phyloP scores from a whole-genome alignment of 2,797 vertebrate genomes.

The Epinephelus awoara region DNA sequence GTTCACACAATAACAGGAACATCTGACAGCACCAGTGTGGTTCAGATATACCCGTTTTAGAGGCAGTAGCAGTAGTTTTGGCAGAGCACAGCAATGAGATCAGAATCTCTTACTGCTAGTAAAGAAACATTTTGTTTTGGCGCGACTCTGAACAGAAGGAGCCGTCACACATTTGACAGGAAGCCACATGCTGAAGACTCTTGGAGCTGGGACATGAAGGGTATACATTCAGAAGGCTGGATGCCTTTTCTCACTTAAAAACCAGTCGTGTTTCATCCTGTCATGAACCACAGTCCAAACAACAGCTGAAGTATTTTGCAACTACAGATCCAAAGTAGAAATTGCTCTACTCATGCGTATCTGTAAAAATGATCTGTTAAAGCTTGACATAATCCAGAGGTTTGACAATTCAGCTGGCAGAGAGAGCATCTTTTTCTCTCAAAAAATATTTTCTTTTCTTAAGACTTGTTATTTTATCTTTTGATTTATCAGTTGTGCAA shows the following conservation, averaged over 20 bases:
- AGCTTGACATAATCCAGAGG: slow-evolving; percentile 15
- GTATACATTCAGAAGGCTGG: slow-evolving; percentile 17
- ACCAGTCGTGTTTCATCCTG: slow-evolving; percentile 40
- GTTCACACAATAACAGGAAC: slow-evolving; percentile 13
- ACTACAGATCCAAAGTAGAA: not conserved
- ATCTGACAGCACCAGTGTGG: slow-evolving; percentile 17
- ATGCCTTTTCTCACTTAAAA: slow-evolving; percentile 35
- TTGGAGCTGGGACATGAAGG: slow-evolving; percentile 24
- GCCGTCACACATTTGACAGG: slow-evolving; percentile 22
- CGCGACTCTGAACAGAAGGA: slow-evolving; percentile 32
- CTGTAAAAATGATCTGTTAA: not conserved
- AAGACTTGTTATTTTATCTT: not conserved
- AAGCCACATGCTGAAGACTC: slow-evolving; percentile 36
- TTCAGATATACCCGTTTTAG: slow-evolving; percentile 25
- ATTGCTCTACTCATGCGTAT: not conserved
- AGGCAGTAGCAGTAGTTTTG: slow-evolving; percentile 31
- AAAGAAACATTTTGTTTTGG: slow-evolving; percentile 51
- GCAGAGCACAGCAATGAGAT: slow-evolving; percentile 45
- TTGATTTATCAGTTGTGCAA: not conserved
- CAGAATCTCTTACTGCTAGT: slow-evolving; percentile 50
- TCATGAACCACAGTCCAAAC: not conserved
- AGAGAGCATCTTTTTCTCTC: not conserved
- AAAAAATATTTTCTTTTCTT: not conserved
- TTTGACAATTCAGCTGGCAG: slow-evolving; percentile 2
- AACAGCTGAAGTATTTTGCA: slow-evolving; percentile 11